Evolutionary conservation across 1,140 invertebrate species (phyloP), one percentile per base, ranked within the genome.

Genomic region (Venturia canescens): DNA sequence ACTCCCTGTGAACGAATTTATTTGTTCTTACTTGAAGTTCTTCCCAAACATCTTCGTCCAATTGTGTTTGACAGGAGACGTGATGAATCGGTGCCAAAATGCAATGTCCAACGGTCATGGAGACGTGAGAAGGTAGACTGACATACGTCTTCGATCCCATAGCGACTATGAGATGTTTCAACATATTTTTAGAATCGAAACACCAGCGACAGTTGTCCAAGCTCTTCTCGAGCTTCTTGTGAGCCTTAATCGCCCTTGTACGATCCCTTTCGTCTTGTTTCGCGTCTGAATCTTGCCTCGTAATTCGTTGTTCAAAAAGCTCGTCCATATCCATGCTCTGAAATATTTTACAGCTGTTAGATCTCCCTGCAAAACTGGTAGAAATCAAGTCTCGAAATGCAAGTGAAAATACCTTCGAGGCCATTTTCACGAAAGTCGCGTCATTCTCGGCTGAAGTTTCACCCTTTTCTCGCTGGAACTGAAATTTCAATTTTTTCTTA

Each of bases 11-110:
- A n/a, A n/a, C n/a, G n/a, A n/a, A n/a, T n/a, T 53, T 63, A 2
- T 34, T 31, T 4, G 11, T 27, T 69, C 5, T 69, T 69, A 96
- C 96, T 93, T 95, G 93, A 57, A 99, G 93, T 93, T 99, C 98
- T 82, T 94, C 93, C 96, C 96, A 99, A 67, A 98, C 94, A 93
- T 99, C 97, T 94, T 99, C 98, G 92, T 99, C 98, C 16, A 98
- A 85, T 83, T 94, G 93, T 0, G 97, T 97, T 76, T 95, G 94
- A 89, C 95, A 96, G 16, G 94, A 85, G 2, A 94, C 91, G 90
- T 99, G 98, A 83, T 95, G 93, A 86, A 96, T 94, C n/a, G 98
- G 96, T 1, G 96, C 94, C 84, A 99, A 95, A 21, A 98, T 92
- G 90, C 98, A 99, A 88, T 99, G 98, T 3, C 96, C 96, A 78